Evolutionary conservation across 2,113 vertebrate genomes (phyloP), one percentile per base, ranked within the genome.

Genomic region (Smithornis capensis): DNA sequence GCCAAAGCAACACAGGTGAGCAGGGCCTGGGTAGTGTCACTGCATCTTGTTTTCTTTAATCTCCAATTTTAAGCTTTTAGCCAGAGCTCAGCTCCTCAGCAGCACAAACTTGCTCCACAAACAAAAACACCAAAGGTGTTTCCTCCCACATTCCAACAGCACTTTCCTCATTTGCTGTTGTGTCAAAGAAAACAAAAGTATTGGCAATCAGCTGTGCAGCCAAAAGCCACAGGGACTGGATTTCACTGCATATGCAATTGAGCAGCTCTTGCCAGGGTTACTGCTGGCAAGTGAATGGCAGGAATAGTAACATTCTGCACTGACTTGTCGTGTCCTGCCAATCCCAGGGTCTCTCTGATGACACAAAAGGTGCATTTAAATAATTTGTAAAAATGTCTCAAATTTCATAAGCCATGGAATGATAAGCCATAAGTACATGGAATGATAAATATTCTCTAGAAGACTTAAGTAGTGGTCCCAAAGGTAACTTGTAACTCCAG

Each of bases 401-500:
- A 33, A 57, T 89, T 86, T 65, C 55, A 22, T 59, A 65, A 73
- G 59, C 65, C 71, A 49, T 47, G n/a, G n/a, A n/a, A n/a, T n/a
- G n/a, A n/a, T n/a, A n/a, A n/a, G n/a, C n/a, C 44, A 23, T 64
- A 38, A 65, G 27, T 65, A 60, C 23, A 57, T 13, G 83, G 87
- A 96, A 96, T 94, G 95, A 81, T 70, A 89, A 80, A 52, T 49
- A 67, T 16, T 74, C 62, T 38, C 69, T n/a, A 23, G 22, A 90
- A 73, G 11, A 92, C 55, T 81, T 69, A 27, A 77, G 40, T 1
- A 87, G 29, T 92, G 63, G 85, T 89, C 78, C 93, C 83, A 64
- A 56, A 22, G 44, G 28, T 67, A 82, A 86, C 19, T 53, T 56
- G 21, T 49, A 50, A 63, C 49, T 70, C 42, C n/a, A 70, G 77